Percentiles rank a stretch among this genome's conserved stretches.
Evolutionary conservation across 2,888 invertebrate genomes (phyloP).

Genomic region (Chrysolina americana): DNA sequence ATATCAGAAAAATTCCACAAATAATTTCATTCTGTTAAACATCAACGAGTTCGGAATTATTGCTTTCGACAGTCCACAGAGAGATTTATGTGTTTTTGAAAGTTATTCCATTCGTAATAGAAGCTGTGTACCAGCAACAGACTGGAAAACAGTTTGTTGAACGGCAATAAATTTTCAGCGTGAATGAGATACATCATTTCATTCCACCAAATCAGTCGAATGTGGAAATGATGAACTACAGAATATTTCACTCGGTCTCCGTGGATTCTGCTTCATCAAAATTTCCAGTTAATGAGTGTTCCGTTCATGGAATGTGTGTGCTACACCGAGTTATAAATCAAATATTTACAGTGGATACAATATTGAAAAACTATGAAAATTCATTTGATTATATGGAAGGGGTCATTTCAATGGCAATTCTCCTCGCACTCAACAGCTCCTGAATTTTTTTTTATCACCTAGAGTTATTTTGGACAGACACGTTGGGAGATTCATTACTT

Average conservation of each 20-base stretch:
- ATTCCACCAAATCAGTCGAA: constrained; percentile 9
- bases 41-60: constrained; percentile 16
- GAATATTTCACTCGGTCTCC: background rate
- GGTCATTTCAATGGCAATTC: too few relatives aligned
- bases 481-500: too few relatives aligned
- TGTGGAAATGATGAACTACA: constrained; percentile 17
- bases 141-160: constrained; percentile 27
- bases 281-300: too few relatives aligned
- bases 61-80: constrained; percentile 28
- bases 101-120: constrained; percentile 30
- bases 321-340: too few relatives aligned
- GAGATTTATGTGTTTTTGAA: constrained; percentile 31
- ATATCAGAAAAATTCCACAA: background rate
- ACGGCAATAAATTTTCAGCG: constrained; percentile 17
- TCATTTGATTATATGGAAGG: too few relatives aligned
- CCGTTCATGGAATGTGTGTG: too few relatives aligned
- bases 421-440: too few relatives aligned
- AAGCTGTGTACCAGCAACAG: constrained; percentile 14
- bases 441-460: too few relatives aligned
- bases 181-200: constrained; percentile 12
- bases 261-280: background rate
- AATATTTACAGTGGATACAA: too few relatives aligned
- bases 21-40: constrained; percentile 18
- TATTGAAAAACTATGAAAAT: too few relatives aligned
- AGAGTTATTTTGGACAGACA: too few relatives aligned